Evolutionary conservation across 1,140 invertebrate species (phyloP), one percentile per base, ranked within the genome.

Genomic region (Drosophila pachea): DNA sequence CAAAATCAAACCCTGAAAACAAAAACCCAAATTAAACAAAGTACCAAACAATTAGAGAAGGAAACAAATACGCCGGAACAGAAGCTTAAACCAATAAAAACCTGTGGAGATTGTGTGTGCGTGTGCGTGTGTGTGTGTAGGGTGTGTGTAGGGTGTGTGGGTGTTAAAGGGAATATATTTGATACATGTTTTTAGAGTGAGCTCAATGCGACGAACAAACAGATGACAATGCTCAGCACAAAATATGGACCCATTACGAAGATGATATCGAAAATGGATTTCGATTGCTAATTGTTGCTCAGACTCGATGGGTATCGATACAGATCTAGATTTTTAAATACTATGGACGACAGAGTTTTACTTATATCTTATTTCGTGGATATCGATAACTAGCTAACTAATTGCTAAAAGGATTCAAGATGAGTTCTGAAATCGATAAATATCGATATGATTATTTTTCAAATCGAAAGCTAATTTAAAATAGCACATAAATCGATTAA

Each of bases 211-310:
- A 72, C 71, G 58, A 78, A 73, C 73, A 69, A 40, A 84, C 49
- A 74, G 47, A 73, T 65, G 68, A 68, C 64, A 63, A 65, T 68
- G 64, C 60, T 77, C 78, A 82, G 78, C 78, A 78, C 42, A 84
- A 79, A 83, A 78, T 84, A 83, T 84, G 79, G 65, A 78, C 52
- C 48, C 64, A 29, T 43, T 54, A 14, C 40, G 22, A 22, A 47
- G 2, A 29, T 45, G 12, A 29, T 31, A 47, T 47, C 45, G 45
- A 47, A 43, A 16, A 43, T 7, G 12, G 22, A 22, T 22, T 22
- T 22, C 22, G 22, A 22, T 3, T 43, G 40, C 12, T 7, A 7
- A 43, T 43, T 16, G 40, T 43, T 43, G 40, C 12, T 7, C 40
- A 43, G 12, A 14, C 14, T 4, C 40, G 40, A 14, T 14, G 6